Evolutionary conservation across 2,113 vertebrate genomes (phyloP).

Genomic region (Amia ocellicauda): DNA sequence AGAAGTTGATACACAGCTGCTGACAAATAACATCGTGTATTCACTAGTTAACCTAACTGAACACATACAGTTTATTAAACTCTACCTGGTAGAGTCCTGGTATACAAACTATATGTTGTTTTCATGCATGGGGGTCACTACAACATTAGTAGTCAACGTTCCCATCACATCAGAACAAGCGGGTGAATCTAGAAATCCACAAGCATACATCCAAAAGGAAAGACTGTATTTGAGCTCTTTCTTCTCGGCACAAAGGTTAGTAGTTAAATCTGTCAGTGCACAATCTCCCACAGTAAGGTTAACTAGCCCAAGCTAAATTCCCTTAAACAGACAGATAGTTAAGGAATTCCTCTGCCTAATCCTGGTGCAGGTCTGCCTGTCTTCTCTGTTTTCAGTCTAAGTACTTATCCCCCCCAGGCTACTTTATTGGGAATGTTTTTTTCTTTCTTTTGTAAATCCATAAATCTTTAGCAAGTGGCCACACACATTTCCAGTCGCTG

Average conservation of each 20-base stretch:
- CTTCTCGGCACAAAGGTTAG: not conserved
- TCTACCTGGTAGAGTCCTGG: no score
- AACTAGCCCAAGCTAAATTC: not conserved
- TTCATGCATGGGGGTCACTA: no score
- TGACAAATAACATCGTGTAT: no score
- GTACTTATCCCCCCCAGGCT: conserved; percentile 10
- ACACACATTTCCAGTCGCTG: conserved; percentile 41
- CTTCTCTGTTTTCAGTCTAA: conserved; percentile 60
- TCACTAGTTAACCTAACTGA: no score
- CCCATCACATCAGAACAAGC: no score
- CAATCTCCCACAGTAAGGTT: not conserved
- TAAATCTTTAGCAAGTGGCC: conserved; percentile 56
- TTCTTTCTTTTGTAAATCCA: conserved; percentile 42
- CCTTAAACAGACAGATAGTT: conserved; percentile 17
- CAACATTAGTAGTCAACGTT: no score
- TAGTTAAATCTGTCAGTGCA: not conserved
- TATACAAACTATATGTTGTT: no score
- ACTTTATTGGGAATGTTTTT: not conserved
- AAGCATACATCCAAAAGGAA: no score
- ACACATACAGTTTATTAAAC: no score
- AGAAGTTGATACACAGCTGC: no score
- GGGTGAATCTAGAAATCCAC: no score
- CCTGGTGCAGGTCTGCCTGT: conserved; percentile 46
- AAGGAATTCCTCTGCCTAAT: conserved; percentile 50
- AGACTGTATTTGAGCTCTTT: not conserved